phyloP scores from a whole-genome alignment of 2,797 vertebrate species.

The Heliangelus exortis region DNA sequence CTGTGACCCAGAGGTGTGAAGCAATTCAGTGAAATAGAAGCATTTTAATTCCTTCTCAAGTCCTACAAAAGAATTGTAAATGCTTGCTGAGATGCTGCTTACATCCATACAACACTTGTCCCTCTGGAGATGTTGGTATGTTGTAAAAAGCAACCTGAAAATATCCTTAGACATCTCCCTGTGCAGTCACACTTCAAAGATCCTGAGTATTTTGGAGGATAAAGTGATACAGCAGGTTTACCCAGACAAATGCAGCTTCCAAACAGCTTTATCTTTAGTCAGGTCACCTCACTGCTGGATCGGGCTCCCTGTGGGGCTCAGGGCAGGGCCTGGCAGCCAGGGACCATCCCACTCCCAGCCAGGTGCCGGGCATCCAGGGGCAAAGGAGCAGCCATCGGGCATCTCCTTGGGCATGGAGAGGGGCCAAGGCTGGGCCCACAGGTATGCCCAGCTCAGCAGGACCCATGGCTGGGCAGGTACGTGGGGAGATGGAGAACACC shows the following conservation, averaged over 20 bases:
- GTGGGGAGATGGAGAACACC: background rate
- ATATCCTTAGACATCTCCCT: background rate
- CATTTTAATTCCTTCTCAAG: background rate
- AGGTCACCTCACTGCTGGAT: background rate
- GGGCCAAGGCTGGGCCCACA: too few species aligned
- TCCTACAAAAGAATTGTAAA: background rate
- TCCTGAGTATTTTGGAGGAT: background rate
- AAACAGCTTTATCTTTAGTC: background rate
- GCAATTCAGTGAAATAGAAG: background rate
- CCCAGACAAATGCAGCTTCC: background rate
- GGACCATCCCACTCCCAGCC: fast-evolving
- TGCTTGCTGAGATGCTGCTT: background rate
- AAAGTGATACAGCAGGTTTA: background rate
- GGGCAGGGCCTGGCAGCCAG: background rate
- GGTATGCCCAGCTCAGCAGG: fast-evolving
- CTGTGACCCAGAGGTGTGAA: background rate
- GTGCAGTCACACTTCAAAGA: background rate
- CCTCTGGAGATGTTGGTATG: background rate
- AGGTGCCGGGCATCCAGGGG: fast-evolving
- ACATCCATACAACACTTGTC: background rate
- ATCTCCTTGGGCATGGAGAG: fast-evolving
- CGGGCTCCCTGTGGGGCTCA: fast-evolving
- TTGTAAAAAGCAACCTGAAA: background rate
- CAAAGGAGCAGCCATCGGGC: fast-evolving
- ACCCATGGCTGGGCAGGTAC: background rate